These are phyloP conservation scores for Ispidina picta DNA, from an alignment of 2,797 vertebrate species.

Conservation along the genomic window DNA sequence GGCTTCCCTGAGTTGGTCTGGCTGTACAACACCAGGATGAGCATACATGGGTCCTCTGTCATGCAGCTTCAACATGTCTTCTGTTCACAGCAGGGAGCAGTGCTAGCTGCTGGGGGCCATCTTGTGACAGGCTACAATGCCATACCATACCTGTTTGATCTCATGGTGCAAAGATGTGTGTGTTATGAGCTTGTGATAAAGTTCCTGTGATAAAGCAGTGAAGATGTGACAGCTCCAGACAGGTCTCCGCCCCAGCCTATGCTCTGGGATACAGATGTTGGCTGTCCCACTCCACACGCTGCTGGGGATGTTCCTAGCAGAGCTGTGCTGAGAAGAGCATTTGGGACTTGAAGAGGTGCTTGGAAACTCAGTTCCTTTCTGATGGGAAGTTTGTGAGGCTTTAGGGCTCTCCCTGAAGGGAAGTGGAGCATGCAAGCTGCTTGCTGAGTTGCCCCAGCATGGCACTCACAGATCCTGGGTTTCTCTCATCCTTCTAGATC, in stretches of 20 bases:
- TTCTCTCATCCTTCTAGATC: background rate
- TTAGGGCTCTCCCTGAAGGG: background rate
- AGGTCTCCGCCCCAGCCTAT: background rate
- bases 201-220: slow-evolving; percentile 48
- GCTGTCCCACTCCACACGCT: fast-evolving
- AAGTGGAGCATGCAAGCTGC: background rate
- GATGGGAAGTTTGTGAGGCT: background rate
- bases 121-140: slow-evolving; percentile 14
- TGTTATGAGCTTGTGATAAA: slow-evolving; percentile 40
- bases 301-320: background rate
- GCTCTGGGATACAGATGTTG: slow-evolving; percentile 60
- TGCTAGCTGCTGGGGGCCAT: background rate
- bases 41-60: background rate
- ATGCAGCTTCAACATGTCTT: background rate
- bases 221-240: slow-evolving; percentile 40
- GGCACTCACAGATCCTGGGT: background rate
- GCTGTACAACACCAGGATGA: background rate
- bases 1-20: background rate
- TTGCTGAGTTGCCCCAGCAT: background rate
- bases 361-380: background rate
- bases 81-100: background rate
- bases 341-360: background rate
- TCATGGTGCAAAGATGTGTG: slow-evolving; percentile 34
- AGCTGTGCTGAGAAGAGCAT: background rate
- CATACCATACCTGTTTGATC: slow-evolving; percentile 43